phyloP scores from a whole-genome alignment of 2,113 vertebrate species.

The Gnathonemus echidnorhynchus region DNA sequence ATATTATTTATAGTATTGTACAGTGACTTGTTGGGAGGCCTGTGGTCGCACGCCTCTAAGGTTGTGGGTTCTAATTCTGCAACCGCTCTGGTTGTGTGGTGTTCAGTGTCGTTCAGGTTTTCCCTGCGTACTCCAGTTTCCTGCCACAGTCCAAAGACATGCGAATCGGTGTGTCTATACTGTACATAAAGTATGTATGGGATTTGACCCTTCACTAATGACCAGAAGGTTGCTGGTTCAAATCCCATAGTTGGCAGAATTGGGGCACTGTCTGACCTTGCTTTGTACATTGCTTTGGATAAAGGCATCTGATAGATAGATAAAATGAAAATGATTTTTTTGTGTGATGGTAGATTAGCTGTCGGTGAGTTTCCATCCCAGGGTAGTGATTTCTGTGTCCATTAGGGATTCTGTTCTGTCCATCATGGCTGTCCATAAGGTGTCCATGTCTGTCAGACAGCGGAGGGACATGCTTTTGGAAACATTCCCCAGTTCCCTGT shows the following conservation, averaged over 20 bases:
- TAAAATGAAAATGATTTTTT: neutral
- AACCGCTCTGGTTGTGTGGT: neutral
- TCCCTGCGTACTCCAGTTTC: neutral
- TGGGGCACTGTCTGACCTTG: neutral
- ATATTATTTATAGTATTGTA: neutral
- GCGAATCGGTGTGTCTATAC: neutral
- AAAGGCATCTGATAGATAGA: neutral
- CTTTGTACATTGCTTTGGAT: neutral
- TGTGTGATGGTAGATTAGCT: neutral
- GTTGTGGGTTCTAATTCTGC: neutral
- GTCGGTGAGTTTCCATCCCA: neutral
- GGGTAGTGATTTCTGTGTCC: neutral
- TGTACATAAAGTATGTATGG: neutral
- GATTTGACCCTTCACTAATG: neutral
- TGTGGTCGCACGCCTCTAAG: neutral
- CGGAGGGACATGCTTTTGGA: neutral
- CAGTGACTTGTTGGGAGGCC: neutral
- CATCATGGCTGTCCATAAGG: neutral
- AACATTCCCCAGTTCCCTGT: neutral
- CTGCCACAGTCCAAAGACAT: neutral
- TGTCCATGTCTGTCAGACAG: neutral
- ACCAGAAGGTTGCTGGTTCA: neutral
- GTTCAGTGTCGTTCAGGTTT: neutral
- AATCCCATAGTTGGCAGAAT: neutral
- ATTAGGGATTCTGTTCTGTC: neutral